phyloP scores from a whole-genome alignment of 2,888 invertebrate genomes.

The Mimas tiliae region DNA sequence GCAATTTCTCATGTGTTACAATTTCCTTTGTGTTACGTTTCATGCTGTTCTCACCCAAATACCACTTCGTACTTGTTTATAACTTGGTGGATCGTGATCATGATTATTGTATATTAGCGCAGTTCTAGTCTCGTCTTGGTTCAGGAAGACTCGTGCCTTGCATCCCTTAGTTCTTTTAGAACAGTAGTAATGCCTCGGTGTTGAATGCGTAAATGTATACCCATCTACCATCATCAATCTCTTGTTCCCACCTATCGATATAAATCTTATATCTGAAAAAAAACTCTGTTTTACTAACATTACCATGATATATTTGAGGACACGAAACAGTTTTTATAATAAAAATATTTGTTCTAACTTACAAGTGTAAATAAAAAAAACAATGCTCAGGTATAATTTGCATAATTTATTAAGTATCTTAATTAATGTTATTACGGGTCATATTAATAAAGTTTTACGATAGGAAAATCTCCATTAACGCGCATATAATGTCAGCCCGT shows the following conservation, averaged over 20 bases:
- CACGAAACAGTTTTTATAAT: too few relatives aligned
- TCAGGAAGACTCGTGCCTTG: conserved; percentile 55
- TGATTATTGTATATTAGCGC: conserved; percentile 44
- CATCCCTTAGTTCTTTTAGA: conserved; percentile 61
- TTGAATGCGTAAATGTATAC: conserved; percentile 56
- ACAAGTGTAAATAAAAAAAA: too few relatives aligned
- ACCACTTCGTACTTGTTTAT: conserved; percentile 2
- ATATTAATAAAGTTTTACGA: too few relatives aligned
- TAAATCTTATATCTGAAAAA: conserved; percentile 19
- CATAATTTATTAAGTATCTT: too few relatives aligned
- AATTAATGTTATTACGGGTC: too few relatives aligned
- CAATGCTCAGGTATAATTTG: too few relatives aligned
- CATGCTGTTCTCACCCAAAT: conserved; percentile 7
- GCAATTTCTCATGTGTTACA: too few relatives aligned
- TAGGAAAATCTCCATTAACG: too few relatives aligned
- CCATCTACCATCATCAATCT: conserved; percentile 57
- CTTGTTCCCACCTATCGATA: conserved; percentile 44
- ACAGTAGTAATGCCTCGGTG: conserved; percentile 57
- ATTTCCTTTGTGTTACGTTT: neutral
- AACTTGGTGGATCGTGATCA: conserved; percentile 27
- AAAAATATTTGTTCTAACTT: too few relatives aligned
- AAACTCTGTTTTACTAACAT: neutral
- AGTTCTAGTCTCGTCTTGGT: conserved; percentile 41
- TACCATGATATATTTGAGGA: too few relatives aligned
- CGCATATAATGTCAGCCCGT: too few relatives aligned